Conservation (phyloP, 2,797 vertebrate genomes). For the Xenentodon cancila region DNA sequence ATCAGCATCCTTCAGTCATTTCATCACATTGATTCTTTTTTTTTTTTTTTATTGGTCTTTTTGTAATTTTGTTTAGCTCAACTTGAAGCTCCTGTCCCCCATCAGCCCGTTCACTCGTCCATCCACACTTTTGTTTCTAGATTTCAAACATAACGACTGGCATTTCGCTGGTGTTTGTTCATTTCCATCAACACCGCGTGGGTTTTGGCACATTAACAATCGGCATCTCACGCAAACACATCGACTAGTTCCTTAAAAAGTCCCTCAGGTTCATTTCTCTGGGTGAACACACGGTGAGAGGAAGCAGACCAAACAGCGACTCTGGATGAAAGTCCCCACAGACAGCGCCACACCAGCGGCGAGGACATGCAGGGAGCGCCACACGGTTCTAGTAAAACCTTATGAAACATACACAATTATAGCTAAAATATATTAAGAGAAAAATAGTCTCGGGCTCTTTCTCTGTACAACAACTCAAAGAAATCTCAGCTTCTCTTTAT, state of each 20-base stretch:
- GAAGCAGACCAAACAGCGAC: not conserved
- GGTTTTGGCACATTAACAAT: slow-evolving; percentile 46
- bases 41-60: too few relatives aligned
- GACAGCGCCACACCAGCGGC: slow-evolving; percentile 23
- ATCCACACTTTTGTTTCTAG: not conserved
- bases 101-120: not conserved
- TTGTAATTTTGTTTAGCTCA: too few relatives aligned
- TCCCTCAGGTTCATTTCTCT: slow-evolving; percentile 1
- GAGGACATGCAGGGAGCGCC: slow-evolving; percentile 18
- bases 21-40: too few relatives aligned
- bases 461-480: slow-evolving; percentile 78
- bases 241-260: not conserved
- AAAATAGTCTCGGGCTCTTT: slow-evolving; percentile 83
- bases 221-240: slow-evolving; percentile 19
- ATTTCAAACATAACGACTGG: not conserved
- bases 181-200: not conserved
- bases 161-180: not conserved
- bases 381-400: slow-evolving; percentile 22
- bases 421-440: slow-evolving; percentile 89
- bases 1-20: too few relatives aligned
- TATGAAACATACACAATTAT: slow-evolving; percentile 53
- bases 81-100: too few relatives aligned
- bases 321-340: slow-evolving; percentile 7
- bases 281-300: not conserved
- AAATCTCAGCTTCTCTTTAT: slow-evolving; percentile 82